Percentiles rank a stretch among this genome's conserved stretches.
Evolutionary conservation across 2,888 invertebrate species (phyloP).

Genomic region (Aricia artaxerxes): DNA sequence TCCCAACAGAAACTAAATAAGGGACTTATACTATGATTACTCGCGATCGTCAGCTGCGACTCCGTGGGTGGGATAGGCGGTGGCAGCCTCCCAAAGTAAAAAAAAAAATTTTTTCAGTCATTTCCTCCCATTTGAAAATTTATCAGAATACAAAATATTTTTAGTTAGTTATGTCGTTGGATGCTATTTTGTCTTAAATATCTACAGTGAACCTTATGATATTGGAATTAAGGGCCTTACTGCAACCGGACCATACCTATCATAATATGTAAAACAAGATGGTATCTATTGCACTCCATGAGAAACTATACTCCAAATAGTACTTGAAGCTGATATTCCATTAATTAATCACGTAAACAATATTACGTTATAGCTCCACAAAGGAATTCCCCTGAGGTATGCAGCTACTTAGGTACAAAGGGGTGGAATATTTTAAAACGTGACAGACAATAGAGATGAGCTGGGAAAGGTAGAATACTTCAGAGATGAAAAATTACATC

Average conservation of each 20-base stretch:
- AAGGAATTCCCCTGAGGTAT: background rate
- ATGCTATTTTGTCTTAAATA: too few relatives aligned
- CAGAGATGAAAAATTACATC: background rate
- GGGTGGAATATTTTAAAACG: background rate
- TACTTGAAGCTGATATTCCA: constrained; percentile 13
- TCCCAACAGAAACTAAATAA: too few relatives aligned
- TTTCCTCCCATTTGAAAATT: too few relatives aligned
- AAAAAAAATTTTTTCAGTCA: too few relatives aligned
- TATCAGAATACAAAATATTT: too few relatives aligned
- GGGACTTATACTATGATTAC: too few relatives aligned
- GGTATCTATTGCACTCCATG: background rate
- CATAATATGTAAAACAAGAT: background rate
- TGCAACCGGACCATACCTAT: background rate
- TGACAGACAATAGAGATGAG: too few relatives aligned
- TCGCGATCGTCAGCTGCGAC: too few relatives aligned
- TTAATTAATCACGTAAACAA: constrained; percentile 13
- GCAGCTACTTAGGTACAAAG: background rate
- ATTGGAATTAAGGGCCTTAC: background rate
- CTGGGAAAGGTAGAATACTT: background rate
- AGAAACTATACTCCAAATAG: background rate
- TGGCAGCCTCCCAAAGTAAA: too few relatives aligned
- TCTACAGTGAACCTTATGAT: too few relatives aligned
- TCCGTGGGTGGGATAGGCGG: too few relatives aligned
- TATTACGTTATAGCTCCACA: constrained; percentile 1
- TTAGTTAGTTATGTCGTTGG: too few relatives aligned